Base-by-base conservation (phyloP, 2,113 vertebrate genomes). In the Ammodytes dubius region DNA sequence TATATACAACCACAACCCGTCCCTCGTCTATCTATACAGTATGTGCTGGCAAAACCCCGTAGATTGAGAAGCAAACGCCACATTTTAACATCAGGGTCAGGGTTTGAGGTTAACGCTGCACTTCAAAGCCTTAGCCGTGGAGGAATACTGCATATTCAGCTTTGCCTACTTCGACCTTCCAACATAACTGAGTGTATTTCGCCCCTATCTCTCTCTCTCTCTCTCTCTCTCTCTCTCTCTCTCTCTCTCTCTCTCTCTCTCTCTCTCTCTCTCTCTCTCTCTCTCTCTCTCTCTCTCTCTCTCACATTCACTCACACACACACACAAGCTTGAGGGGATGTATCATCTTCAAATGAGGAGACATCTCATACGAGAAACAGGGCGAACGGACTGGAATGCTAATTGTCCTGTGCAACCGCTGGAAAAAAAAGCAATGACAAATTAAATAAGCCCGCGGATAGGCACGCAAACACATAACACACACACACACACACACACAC, bases 281-380 rank as follows among this genome's bases (percentile, higher is more conserved):
- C 27, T 17, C 40, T 27, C 39, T 42, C 57, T 43, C 74, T 70
- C 19, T 6, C 50, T 43, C 40, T 46, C 27, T 42, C 70, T 27
- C 27, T 19, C 54, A 56, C 80, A 27, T 27, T 27, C 27, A 27
- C 27, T 27, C 27, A 27, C 27, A 71, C 80, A 65, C 70, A 73
- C 60, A 57, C 69, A 74, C 76, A 49, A 67, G 88, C 89, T 89
- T 61, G 70, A 79, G 87, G 84, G 84, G 74, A 82, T 86, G 81
- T 84, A 88, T 89, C 85, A 86, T 91, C 86, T 86, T 88, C 81
- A 88, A 86, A 90, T 85, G 74, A 84, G 88, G 81, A 88, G 82
- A 87, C 81, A 74, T 90, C 72, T 89, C 81, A 86, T 78, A 73
- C 86, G 77, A 89, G 81, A 27, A 27, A 76, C 63, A 52, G 27